Evolutionary conservation across 2,113 vertebrate genomes (phyloP).

Genomic region (Prunella fulvescens): DNA sequence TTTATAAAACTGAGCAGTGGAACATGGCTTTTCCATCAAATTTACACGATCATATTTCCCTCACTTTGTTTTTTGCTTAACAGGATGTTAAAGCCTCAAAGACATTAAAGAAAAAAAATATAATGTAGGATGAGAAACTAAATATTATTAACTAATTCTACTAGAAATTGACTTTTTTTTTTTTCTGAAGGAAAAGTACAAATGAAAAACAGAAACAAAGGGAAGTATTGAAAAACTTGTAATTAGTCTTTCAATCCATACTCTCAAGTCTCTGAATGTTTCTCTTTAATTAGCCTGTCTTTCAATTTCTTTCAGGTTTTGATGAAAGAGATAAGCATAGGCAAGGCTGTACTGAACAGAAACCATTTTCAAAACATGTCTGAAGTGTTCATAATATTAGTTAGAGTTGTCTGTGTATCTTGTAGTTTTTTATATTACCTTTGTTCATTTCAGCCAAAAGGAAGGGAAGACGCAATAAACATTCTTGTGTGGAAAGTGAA

Average conservation of each 20-base stretch:
- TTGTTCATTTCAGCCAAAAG: neutral
- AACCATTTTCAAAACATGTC: neutral
- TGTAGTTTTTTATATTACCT: neutral
- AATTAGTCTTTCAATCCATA: slow-evolving; percentile 44
- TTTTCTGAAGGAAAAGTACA: neutral
- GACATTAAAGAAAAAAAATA: neutral
- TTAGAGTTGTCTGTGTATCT: neutral
- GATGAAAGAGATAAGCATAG: neutral
- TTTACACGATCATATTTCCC: neutral
- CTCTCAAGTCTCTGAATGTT: neutral
- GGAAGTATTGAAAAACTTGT: neutral
- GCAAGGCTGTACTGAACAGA: neutral
- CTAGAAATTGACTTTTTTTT: neutral
- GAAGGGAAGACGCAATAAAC: neutral
- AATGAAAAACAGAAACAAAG: slow-evolving; percentile 24
- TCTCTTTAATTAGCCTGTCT: slow-evolving; percentile 35
- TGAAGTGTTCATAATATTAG: neutral
- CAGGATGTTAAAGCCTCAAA: neutral
- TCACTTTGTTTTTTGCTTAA: neutral
- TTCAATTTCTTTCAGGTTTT: slow-evolving; percentile 36
- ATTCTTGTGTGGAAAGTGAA: neutral
- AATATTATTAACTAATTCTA: neutral
- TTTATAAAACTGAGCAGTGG: slow-evolving; percentile 23
- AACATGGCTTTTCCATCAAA: slow-evolving; percentile 53
- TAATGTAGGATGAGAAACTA: neutral